Conservation (phyloP, 1,140 invertebrate genomes). For the Panonychus citri region DNA sequence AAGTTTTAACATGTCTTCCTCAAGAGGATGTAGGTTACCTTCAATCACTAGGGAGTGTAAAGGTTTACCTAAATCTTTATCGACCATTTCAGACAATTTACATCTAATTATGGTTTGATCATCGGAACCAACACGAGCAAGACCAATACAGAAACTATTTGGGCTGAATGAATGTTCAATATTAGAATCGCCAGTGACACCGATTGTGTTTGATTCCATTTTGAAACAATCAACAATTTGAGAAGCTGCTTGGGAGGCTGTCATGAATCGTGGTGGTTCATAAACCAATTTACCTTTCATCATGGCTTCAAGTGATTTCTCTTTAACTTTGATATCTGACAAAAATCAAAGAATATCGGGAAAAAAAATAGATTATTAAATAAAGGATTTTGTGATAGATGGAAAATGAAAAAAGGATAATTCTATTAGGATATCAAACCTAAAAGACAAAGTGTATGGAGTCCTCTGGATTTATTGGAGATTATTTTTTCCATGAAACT, state of each 20-base stretch:
- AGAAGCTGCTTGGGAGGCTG: constrained; percentile 50
- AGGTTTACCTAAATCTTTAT: constrained; percentile 56
- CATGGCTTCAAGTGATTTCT: constrained; percentile 81
- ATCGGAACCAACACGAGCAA: constrained; percentile 66
- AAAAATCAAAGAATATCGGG: neutral
- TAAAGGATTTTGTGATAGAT: too few relatives aligned
- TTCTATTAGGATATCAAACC: constrained; percentile 28
- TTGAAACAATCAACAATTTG: constrained; percentile 55
- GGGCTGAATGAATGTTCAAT: too few relatives aligned
- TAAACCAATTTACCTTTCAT: constrained; percentile 69
- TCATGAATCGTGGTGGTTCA: constrained; percentile 84
- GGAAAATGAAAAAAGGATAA: neutral
- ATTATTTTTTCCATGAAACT: constrained; percentile 90
- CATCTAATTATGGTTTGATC: constrained; percentile 53
- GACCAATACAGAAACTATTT: constrained; percentile 45
- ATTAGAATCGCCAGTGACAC: neutral
- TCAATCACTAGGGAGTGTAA: constrained; percentile 74
- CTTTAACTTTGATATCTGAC: constrained; percentile 90
- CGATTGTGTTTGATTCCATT: constrained; percentile 16
- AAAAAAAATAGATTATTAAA: neutral
- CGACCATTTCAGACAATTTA: constrained; percentile 46
- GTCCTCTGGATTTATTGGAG: constrained; percentile 49
- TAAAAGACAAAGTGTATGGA: constrained; percentile 88
- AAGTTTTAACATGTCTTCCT: constrained; percentile 50
- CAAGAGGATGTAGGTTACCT: constrained; percentile 64